Percentiles rank a stretch among this genome's conserved stretches.
Conservation (phyloP, 2,797 vertebrate species). For the Brachymystax lenok region DNA sequence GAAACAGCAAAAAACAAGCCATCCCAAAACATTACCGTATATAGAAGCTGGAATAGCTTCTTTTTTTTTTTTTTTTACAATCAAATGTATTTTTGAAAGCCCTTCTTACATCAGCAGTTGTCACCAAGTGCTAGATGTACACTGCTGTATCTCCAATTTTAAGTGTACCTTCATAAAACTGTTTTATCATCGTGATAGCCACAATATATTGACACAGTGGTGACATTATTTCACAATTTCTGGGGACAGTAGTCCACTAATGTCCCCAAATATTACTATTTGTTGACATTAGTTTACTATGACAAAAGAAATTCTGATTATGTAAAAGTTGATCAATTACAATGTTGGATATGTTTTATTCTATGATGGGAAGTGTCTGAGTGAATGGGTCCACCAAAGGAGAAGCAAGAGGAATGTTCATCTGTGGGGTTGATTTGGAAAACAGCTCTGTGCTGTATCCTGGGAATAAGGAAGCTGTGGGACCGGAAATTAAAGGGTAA, state of each 20-base stretch:
- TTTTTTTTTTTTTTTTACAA: too few species aligned
- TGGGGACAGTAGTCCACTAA: neutral
- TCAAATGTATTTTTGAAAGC: too few species aligned
- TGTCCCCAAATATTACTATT: neutral
- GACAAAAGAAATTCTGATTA: neutral
- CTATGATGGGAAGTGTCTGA: neutral
- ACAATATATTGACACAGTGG: neutral
- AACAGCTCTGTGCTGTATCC: slow-evolving; percentile 16
- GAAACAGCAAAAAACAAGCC: too few species aligned
- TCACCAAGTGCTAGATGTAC: neutral
- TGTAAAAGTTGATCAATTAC: neutral
- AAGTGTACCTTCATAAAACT: neutral
- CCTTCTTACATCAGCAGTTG: too few species aligned
- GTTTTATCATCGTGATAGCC: neutral
- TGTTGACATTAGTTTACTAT: neutral
- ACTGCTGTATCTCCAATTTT: neutral
- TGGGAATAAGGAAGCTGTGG: slow-evolving; percentile 8
- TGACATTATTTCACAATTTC: neutral
- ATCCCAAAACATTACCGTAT: neutral
- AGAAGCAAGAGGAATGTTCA: neutral
- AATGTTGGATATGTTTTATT: neutral
- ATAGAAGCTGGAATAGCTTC: neutral
- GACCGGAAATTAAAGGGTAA: slow-evolving; percentile 34
- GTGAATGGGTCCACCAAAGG: slow-evolving; percentile 10
- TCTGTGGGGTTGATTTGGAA: neutral